These are phyloP conservation scores for Oreochromis aureus DNA, from an alignment of 2,113 vertebrate genomes.

Conservation along the genomic window DNA sequence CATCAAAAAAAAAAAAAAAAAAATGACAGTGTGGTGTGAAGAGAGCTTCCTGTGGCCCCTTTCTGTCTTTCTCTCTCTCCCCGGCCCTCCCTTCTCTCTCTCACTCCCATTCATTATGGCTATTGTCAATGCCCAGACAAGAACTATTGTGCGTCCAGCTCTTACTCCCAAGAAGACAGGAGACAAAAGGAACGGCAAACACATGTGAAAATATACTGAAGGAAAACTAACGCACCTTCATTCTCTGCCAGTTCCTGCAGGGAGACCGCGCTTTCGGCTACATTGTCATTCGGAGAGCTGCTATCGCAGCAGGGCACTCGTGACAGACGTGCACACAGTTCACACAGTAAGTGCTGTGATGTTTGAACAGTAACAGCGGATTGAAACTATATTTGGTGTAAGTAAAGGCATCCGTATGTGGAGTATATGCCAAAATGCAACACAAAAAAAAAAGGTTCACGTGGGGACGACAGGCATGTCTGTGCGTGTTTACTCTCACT, in stretches of 20 bases:
- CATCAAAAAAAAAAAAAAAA: background rate
- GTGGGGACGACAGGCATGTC: background rate
- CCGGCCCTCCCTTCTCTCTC: background rate
- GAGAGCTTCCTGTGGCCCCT: conserved; percentile 14
- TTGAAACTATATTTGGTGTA: background rate
- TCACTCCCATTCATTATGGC: conserved; percentile 45
- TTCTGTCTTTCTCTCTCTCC: background rate
- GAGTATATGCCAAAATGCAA: background rate
- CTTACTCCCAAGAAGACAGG: conserved; percentile 32
- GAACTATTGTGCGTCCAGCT: conserved; percentile 57
- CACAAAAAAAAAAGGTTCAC: background rate
- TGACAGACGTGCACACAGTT: background rate
- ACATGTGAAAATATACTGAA: background rate
- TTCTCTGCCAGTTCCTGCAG: background rate
- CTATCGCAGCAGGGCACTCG: background rate
- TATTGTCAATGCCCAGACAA: conserved; percentile 63
- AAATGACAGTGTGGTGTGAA: conserved; percentile 4
- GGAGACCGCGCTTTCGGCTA: background rate
- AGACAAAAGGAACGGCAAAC: conserved; percentile 7
- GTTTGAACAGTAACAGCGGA: background rate
- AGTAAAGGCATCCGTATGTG: background rate
- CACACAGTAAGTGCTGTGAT: background rate
- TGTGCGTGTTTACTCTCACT: conserved; percentile 1
- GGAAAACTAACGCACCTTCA: conserved; percentile 1
- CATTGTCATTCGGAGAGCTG: background rate